Percentiles rank a stretch among this genome's conserved stretches.
Evolutionary conservation across 2,888 invertebrate species (phyloP).

Genomic region (Campoplex nolae): DNA sequence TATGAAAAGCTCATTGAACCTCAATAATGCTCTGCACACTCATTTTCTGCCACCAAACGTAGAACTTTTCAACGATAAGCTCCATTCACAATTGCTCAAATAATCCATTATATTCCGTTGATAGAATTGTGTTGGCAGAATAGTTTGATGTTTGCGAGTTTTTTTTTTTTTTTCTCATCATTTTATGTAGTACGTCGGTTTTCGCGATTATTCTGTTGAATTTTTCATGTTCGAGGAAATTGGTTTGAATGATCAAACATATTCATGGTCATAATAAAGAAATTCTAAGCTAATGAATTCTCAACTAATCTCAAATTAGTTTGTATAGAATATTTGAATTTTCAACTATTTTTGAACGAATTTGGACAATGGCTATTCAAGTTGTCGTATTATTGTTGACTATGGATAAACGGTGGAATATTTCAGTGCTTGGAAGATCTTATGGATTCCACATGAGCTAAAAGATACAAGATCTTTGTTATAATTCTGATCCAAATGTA

Average conservation of each 20-base stretch:
- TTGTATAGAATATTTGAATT: too few species aligned
- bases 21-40: constrained; percentile 19
- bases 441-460: not conserved
- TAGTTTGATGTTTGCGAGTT: not conserved
- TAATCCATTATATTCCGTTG: not conserved
- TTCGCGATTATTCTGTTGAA: not conserved
- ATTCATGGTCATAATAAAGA: too few species aligned
- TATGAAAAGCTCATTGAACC: not conserved
- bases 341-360: too few species aligned
- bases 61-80: not conserved
- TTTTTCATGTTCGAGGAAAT: not conserved
- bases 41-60: constrained; percentile 16
- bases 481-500: constrained; percentile 19
- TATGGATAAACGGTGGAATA: too few species aligned
- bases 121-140: not conserved
- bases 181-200: not conserved
- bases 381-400: too few species aligned
- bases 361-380: too few species aligned
- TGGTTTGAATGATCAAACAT: too few species aligned
- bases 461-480: constrained; percentile 1
- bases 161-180: not conserved
- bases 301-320: too few species aligned
- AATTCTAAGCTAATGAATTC: too few species aligned
- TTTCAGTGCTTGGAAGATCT: not conserved
- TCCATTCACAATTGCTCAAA: constrained; percentile 22